These are phyloP conservation scores for Motacilla tschutschensis DNA, from an alignment of 2,113 vertebrate genomes.

Conservation along the genomic window DNA sequence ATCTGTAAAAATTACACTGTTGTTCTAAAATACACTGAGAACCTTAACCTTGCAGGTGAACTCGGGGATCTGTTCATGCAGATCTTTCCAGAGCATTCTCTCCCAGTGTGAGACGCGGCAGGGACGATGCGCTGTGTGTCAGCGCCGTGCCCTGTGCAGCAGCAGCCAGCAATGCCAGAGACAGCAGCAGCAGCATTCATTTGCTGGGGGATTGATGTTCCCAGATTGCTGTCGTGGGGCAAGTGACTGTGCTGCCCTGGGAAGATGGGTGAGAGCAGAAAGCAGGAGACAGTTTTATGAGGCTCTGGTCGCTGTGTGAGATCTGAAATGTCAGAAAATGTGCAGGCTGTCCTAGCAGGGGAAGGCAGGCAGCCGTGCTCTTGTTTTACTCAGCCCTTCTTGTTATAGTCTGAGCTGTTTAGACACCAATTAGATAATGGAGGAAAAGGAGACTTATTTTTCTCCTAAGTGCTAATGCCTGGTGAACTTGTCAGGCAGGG, in stretches of 20 bases:
- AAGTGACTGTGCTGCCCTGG: fast-evolving
- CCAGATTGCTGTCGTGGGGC: neutral
- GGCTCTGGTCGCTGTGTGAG: neutral
- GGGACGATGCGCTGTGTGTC: neutral
- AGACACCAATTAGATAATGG: neutral
- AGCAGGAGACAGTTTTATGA: conserved; percentile 2
- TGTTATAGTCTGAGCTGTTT: neutral
- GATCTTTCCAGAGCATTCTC: neutral
- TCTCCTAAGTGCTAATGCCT: neutral
- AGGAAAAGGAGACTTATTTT: neutral
- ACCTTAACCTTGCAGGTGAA: neutral
- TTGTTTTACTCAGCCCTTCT: neutral
- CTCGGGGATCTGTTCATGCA: neutral
- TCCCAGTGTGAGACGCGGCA: neutral
- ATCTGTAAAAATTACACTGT: neutral
- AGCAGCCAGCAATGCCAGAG: neutral
- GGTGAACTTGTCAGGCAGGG: neutral
- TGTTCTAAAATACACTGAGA: neutral
- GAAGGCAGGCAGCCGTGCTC: neutral
- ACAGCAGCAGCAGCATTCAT: neutral
- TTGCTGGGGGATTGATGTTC: neutral
- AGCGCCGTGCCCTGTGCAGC: neutral
- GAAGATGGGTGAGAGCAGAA: neutral
- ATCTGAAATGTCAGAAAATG: neutral
- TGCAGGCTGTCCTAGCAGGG: neutral